Percentiles rank a stretch among this genome's conserved stretches.
phyloP scores from a whole-genome alignment of 2,888 invertebrate genomes.

The Eristalis arbustorum region DNA sequence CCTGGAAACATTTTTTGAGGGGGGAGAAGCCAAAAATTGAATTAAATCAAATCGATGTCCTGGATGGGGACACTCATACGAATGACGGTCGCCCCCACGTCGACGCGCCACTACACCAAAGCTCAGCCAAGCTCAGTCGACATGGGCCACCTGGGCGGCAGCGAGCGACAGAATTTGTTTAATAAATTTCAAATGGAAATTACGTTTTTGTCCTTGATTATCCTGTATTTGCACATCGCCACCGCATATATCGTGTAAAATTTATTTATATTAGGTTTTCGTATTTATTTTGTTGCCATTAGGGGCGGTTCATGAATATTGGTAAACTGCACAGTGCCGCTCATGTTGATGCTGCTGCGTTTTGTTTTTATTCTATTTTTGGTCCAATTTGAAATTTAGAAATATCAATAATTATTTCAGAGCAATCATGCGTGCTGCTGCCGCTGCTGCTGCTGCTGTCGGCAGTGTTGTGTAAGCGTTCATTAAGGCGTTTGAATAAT shows the following conservation, averaged over 20 bases:
- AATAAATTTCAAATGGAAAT: slow-evolving; percentile 36
- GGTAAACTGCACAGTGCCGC: slow-evolving; percentile 2
- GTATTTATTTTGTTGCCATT: slow-evolving; percentile 36
- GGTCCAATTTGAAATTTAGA: slow-evolving; percentile 20
- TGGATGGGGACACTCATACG: neutral
- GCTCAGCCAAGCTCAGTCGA: neutral
- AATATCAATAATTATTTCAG: slow-evolving; percentile 41
- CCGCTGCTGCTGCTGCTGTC: neutral
- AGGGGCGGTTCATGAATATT: slow-evolving; percentile 46
- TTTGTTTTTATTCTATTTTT: slow-evolving; percentile 6
- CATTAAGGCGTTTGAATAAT: slow-evolving; percentile 55
- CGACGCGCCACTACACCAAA: neutral
- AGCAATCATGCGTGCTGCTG: slow-evolving; percentile 22
- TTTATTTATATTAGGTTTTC: slow-evolving; percentile 49
- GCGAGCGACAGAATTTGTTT: neutral
- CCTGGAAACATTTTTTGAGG: neutral
- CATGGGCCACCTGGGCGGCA: neutral
- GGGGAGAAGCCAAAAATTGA: neutral
- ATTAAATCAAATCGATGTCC: slow-evolving; percentile 37
- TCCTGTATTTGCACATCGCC: slow-evolving; percentile 44
- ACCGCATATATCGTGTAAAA: slow-evolving; percentile 46
- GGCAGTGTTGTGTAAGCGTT: slow-evolving; percentile 23
- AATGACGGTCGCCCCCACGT: no score
- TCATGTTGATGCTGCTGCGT: neutral
- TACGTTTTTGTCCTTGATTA: slow-evolving; percentile 49